These are phyloP conservation scores for Mimas tiliae DNA, from an alignment of 2,888 invertebrate genomes.

Conservation along the genomic window DNA sequence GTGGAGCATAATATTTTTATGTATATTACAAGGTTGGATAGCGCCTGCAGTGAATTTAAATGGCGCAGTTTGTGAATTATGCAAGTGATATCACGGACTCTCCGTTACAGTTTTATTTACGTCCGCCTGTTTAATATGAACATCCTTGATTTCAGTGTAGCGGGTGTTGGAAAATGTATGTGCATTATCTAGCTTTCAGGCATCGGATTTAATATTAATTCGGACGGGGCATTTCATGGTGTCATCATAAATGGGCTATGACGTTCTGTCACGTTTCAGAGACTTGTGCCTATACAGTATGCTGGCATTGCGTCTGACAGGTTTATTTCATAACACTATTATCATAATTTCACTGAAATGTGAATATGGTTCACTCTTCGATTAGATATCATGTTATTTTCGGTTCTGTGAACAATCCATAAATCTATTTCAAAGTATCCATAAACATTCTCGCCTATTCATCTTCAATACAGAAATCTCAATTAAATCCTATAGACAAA, in stretches of 20 bases:
- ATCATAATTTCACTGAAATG: too few species aligned
- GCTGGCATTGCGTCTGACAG: too few species aligned
- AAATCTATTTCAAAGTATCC: too few species aligned
- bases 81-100: slow-evolving; percentile 47
- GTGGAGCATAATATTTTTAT: slow-evolving; percentile 57
- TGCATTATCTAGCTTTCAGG: not conserved
- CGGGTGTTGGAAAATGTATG: not conserved
- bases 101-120: slow-evolving; percentile 51
- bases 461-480: too few species aligned
- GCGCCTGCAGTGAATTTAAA: slow-evolving; percentile 67
- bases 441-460: too few species aligned
- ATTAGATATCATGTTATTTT: too few species aligned
- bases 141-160: slow-evolving; percentile 14
- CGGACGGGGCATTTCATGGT: not conserved
- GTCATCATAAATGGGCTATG: not conserved
- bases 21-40: slow-evolving; percentile 55
- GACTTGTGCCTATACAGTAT: too few species aligned
- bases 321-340: too few species aligned
- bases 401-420: too few species aligned
- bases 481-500: not conserved
- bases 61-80: slow-evolving; percentile 57
- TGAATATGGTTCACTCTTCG: too few species aligned
- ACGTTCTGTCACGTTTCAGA: not conserved
- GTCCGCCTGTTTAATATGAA: slow-evolving; percentile 44
- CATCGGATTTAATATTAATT: not conserved